Base-by-base conservation (phyloP, 2,113 vertebrate genomes). In the Limnothrissa miodon region DNA sequence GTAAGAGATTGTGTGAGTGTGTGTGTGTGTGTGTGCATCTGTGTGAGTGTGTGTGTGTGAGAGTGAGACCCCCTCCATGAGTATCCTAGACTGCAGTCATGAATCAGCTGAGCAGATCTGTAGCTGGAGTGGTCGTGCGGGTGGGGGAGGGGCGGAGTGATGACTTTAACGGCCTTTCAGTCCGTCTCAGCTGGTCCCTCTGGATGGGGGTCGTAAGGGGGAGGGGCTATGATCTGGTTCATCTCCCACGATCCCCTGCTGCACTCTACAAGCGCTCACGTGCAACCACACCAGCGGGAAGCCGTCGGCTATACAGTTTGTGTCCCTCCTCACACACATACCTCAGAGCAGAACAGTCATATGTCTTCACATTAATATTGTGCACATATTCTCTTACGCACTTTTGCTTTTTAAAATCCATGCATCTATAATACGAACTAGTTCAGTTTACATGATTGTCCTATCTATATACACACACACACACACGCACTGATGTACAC, bases 41-140 rank as follows among this genome's bases (percentile, higher is more conserved):
- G 59, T 6, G 56, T 0, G 56, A 2, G 56, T 1, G 56, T 0
- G 56, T n/a, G 56, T 1, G 59, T 0, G 59, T 29, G 29, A 53
- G 46, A 78, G 62, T 42, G 46, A 70, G 83, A 39, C 46, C 17
- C 2, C 59, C 39, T 62, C 21, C 53, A 29, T 66, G 42, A 45
- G 21, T 6, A 62, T 79, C 39, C 48, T 46, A 19, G 11, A 13
- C 81, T 17, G 78, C 45, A 81, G 78, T 66, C 51, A 81, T 86
- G 80, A 78, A 86, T 86, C 56, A 80, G 79, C 81, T 53, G 78
- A 62, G 59, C 25, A 1, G 59, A 62, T 8, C 59, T 29, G 59
- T 25, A 6, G 59, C 59, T 10, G 59, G 6, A 62, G 59, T 9
- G 56, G 56, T 23, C 23, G 23, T 25, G 25, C 0, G 59, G 1